phyloP scores from a whole-genome alignment of 2,113 vertebrate species.

The Microcebus griseorufus region DNA sequence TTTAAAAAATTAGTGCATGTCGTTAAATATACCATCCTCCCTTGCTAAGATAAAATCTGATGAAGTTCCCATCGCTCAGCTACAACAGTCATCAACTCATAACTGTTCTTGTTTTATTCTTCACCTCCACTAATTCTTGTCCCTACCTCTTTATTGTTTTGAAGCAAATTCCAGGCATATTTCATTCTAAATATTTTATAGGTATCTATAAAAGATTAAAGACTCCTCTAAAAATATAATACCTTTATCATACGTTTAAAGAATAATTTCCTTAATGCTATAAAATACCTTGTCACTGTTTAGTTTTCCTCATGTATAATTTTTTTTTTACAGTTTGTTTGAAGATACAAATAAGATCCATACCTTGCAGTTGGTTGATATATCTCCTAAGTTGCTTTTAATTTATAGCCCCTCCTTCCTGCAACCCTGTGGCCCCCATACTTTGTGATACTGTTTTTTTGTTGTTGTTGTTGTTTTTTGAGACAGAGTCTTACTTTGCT shows the following conservation, averaged over 20 bases:
- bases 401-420: neutral
- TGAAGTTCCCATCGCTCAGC: neutral
- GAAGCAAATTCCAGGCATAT: neutral
- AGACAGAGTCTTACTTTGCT: no score
- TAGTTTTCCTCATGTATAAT: neutral
- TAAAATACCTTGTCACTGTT: neutral
- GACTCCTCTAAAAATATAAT: neutral
- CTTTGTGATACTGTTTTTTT: neutral
- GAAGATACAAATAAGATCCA: neutral
- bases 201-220: neutral
- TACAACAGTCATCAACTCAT: neutral
- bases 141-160: neutral
- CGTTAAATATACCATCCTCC: neutral
- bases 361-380: neutral
- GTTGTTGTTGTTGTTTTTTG: no score
- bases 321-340: neutral
- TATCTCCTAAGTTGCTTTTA: neutral
- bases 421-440: neutral
- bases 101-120: neutral
- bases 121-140: neutral
- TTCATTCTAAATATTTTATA: neutral
- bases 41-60: neutral
- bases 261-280: constrained; percentile 4
- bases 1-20: neutral
- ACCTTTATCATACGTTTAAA: neutral